phyloP scores from a whole-genome alignment of 2,113 vertebrate genomes.

The Dicerorhinus sumatrensis region DNA sequence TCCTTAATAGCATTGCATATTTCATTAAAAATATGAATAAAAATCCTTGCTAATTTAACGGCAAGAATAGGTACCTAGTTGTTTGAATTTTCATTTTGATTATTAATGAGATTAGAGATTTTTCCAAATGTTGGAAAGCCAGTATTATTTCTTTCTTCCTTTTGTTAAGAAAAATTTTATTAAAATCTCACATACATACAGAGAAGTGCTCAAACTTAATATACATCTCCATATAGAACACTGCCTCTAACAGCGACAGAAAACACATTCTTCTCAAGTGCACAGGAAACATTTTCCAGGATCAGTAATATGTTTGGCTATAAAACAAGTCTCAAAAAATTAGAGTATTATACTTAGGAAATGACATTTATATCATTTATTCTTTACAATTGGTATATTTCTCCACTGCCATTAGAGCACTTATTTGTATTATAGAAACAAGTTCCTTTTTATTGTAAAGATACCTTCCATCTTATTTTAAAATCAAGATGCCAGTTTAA shows the following conservation, averaged over 20 bases:
- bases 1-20: not conserved
- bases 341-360: not conserved
- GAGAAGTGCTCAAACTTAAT: not conserved
- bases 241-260: not conserved
- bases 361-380: not conserved
- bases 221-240: not conserved
- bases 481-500: not conserved
- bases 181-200: not conserved
- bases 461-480: not conserved
- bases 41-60: not conserved
- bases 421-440: not conserved
- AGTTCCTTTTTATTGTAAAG: not conserved
- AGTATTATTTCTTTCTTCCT: not conserved
- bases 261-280: not conserved
- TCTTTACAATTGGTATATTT: slow-evolving; percentile 31
- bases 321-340: not conserved
- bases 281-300: not conserved
- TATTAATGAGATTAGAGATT: not conserved
- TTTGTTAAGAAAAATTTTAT: not conserved
- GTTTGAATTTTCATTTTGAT: not conserved
- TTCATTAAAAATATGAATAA: not conserved
- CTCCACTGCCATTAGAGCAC: not conserved
- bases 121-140: not conserved
- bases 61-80: not conserved
- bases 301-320: not conserved